Base-by-base conservation (phyloP, 2,113 vertebrate species). In the Antigone vipio region DNA sequence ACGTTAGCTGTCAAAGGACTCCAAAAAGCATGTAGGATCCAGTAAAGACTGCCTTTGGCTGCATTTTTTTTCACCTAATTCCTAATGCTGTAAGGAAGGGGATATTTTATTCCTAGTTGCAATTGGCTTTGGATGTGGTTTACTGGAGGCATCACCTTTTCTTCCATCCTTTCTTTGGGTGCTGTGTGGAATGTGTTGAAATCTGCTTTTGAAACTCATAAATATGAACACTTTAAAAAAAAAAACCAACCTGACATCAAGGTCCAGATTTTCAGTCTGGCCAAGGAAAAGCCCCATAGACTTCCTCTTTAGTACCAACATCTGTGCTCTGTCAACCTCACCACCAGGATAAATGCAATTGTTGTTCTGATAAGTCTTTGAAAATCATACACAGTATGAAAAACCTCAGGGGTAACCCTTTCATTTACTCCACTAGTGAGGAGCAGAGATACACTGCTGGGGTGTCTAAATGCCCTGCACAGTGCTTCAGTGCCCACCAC, bases 401-500 rank as follows among this genome's bases (percentile, higher is more conserved):
- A 17, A 17, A 59, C 1, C 3, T 75, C 47, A 38, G 20, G 29
- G 50, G 9, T 17, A 76, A 9, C 9, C 2, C 4, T 78, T 38
- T 55, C 1, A 0, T 72, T 78, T 82, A 64, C 58, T 52, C 20
- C 16, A 12, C 16, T 40, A 44, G 15, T 19, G 50, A 88, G 29
- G 32, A 85, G 16, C 42, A 72, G 30, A 82, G 34, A 49, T 29
- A 20, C 10, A 20, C 9, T 88, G 3, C 13, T 62, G 38, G 10
- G 0, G 1, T 30, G 35, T 50, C 44, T 63, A 52, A 85, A 47
- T 40, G 13, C 3, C 23, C 20, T 56, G 14, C 0, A 0, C 6
- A 12, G 24, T 35, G 38, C 55, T 90, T 59, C 29, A 24, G 2
- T 34, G 18, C 21, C 4, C 3, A n/a, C 32, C 22, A 68, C 6